phyloP scores from a whole-genome alignment of 1,140 invertebrate species.

The Cepaea nemoralis region DNA sequence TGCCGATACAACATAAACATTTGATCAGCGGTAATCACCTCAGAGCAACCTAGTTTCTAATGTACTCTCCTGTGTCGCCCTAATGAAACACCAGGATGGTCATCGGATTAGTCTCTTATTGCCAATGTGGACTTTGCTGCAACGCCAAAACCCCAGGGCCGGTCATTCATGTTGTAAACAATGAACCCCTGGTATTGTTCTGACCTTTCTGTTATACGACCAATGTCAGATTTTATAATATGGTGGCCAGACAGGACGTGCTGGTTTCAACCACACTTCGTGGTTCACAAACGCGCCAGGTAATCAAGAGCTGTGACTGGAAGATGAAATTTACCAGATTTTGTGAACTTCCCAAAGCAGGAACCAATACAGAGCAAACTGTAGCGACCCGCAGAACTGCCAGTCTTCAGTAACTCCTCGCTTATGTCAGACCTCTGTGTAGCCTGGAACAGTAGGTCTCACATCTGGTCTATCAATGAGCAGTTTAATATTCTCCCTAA shows the following conservation, averaged over 20 bases:
- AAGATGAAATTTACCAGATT: slow-evolving; percentile 92
- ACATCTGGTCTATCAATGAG: too few relatives aligned
- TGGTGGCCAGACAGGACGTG: slow-evolving; percentile 98
- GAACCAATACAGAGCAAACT: slow-evolving; percentile 91
- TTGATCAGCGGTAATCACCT: too few relatives aligned
- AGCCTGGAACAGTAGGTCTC: too few relatives aligned
- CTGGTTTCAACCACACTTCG: slow-evolving; percentile 98
- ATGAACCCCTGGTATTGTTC: slow-evolving; percentile 94
- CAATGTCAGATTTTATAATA: slow-evolving; percentile 92
- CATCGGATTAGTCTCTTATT: slow-evolving; percentile 92
- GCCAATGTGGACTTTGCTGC: slow-evolving; percentile 92
- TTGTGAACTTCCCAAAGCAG: slow-evolving; percentile 99
- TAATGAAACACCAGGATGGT: slow-evolving; percentile 94
- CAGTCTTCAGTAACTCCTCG: slow-evolving; percentile 74
- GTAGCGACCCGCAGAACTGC: slow-evolving; percentile 82
- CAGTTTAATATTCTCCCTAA: too few relatives aligned
- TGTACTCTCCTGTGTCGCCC: slow-evolving; percentile 97
- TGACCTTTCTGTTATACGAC: slow-evolving; percentile 95
- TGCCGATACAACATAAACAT: too few relatives aligned
- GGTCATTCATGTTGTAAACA: slow-evolving; percentile 93
- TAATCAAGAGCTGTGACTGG: slow-evolving; percentile 97
- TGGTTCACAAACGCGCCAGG: slow-evolving; percentile 91
- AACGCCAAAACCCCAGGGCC: slow-evolving; percentile 97
- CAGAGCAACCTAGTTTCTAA: slow-evolving; percentile 90
- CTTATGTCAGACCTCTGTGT: slow-evolving; percentile 74